Base-by-base conservation (phyloP, 2,888 invertebrate species). In the Metallyticus violacea region DNA sequence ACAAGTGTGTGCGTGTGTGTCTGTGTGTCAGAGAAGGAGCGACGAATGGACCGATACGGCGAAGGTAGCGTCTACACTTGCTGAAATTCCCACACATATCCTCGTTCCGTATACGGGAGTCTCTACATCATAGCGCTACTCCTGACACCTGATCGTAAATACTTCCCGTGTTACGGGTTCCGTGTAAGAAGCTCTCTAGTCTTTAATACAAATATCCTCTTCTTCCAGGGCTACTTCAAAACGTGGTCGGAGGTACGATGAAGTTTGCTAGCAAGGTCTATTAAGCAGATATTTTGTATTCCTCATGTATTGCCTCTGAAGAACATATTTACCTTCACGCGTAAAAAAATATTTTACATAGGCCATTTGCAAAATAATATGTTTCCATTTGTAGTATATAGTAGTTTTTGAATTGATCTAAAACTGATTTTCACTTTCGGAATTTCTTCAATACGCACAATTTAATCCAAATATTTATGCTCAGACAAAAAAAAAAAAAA, bases 41-140 rank as follows among this genome's bases (percentile, higher is more conserved):
- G 79, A 27, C 26, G 26, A 79, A 26, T 7, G 76, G 62, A 82
- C 76, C 76, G 62, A 27, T 82, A 76, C 40, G 40, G 40, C 40
- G 40, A 62, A 62, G 40, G 40, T 62, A 62, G 40, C 40, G 40
- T 81, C 26, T 27, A 82, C 83, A 83, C 28, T 83, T 83, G 83
- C 77, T 77, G n/a, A 83, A 83, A 83, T 83, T 83, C 83, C 83
- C 83, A 83, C 83, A 77, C 77, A 83, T 29, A 77, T 83, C 40
- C 40, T 62, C 40, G 40, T 83, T 77, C 77, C 83, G 83, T 77
- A 83, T 83, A 83, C 77, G 77, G 40, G 83, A 83, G 83, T 83
- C 83, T 77, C 83, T 83, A 27, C 76, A 77, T 83, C 83, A 77
- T 62, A 62, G 22, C 40, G 40, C 22, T 62, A 15, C 40, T 62